Percentiles rank a stretch among this genome's conserved stretches.
These are phyloP conservation scores for Ceratosolen solmsi DNA, from an alignment of 1,140 invertebrate species.

Conservation along the genomic window DNA sequence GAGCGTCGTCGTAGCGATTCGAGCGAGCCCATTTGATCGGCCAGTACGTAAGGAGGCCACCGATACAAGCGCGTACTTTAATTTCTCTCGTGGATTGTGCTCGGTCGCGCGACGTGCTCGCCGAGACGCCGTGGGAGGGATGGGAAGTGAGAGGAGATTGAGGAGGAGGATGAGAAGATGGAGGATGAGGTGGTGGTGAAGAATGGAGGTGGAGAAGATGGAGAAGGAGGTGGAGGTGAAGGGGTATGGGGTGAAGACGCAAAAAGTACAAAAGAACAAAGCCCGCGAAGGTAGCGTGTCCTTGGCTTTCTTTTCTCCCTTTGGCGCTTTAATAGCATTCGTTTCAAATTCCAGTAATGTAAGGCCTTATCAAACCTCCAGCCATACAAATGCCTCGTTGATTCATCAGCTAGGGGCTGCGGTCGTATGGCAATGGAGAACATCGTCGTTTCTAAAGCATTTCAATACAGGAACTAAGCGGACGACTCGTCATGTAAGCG, in stretches of 20 bases:
- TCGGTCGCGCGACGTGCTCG: neutral
- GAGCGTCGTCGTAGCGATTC: too few species aligned
- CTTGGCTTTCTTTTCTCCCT: neutral
- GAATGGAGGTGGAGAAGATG: too few species aligned
- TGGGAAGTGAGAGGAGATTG: too few species aligned
- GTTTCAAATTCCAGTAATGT: slow-evolving; percentile 3
- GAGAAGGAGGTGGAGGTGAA: too few species aligned
- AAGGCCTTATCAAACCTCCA: neutral
- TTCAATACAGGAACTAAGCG: too few species aligned
- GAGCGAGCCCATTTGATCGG: neutral
- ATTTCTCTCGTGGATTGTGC: slow-evolving; percentile 17
- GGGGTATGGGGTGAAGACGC: too few species aligned
- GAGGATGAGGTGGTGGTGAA: too few species aligned
- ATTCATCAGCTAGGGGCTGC: too few species aligned
- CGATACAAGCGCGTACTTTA: neutral
- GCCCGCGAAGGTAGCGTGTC: neutral
- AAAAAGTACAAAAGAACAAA: neutral
- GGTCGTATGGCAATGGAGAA: too few species aligned
- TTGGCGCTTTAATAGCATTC: slow-evolving; percentile 18
- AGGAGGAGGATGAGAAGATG: too few species aligned
- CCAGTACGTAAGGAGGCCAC: neutral
- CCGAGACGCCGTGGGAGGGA: neutral
- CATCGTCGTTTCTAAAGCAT: too few species aligned
- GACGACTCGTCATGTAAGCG: too few species aligned
- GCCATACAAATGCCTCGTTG: neutral